Percentiles rank a stretch among this genome's conserved stretches.
phyloP scores from a whole-genome alignment of 2,797 vertebrate genomes.

The Vireo griseus region DNA sequence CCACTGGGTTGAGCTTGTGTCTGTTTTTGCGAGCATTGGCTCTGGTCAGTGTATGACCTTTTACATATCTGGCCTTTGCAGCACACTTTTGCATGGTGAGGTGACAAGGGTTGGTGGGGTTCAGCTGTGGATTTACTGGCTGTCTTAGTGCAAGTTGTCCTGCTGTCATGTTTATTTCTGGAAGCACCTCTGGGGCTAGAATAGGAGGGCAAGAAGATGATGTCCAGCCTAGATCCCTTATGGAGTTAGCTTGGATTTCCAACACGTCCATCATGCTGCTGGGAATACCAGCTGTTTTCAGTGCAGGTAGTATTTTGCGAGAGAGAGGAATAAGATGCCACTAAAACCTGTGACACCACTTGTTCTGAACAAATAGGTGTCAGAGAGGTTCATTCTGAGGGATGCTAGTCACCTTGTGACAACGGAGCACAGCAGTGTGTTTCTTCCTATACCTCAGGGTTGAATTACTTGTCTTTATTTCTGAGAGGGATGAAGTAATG shows the following conservation, averaged over 20 bases:
- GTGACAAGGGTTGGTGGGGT: not conserved
- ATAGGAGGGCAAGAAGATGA: not conserved
- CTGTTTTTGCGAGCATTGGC: accelerated
- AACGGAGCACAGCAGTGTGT: not conserved
- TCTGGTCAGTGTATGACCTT: accelerated
- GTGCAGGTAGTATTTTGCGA: not conserved
- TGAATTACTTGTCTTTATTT: not conserved
- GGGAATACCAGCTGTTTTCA: not conserved
- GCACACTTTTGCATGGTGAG: not conserved
- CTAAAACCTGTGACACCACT: not conserved
- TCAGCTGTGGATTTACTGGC: not conserved
- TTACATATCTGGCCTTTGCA: not conserved
- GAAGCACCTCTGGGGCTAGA: not conserved
- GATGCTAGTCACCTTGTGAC: not conserved
- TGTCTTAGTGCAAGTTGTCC: not conserved
- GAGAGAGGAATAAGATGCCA: not conserved
- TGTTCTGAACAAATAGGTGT: not conserved
- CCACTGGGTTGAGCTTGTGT: not conserved
- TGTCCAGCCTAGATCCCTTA: not conserved
- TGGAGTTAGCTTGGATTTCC: not conserved
- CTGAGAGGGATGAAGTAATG: not conserved
- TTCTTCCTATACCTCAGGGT: not conserved
- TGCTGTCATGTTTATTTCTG: not conserved
- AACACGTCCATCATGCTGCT: accelerated
- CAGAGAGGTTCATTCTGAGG: not conserved